These are phyloP conservation scores for Thereuonema tuberculata DNA, from an alignment of 1,140 invertebrate genomes.

Conservation along the genomic window DNA sequence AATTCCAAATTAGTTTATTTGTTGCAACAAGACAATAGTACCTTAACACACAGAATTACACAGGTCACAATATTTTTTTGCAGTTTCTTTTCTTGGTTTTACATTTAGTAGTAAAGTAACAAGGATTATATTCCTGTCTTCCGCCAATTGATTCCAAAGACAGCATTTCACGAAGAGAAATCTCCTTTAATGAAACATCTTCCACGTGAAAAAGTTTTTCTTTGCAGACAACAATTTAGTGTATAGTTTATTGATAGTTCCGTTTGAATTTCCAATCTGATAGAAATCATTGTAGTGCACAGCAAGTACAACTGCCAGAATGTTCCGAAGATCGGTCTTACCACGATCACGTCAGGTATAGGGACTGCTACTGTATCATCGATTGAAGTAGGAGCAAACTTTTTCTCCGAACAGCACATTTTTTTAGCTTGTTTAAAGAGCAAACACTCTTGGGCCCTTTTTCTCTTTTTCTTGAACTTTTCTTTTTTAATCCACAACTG, in stretches of 20 bases:
- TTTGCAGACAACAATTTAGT: too few species aligned
- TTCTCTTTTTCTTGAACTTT: neutral
- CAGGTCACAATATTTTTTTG: neutral
- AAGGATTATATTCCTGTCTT: neutral
- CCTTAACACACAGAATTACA: neutral
- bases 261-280: neutral
- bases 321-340: neutral
- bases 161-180: neutral
- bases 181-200: neutral
- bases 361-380: too few species aligned
- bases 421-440: neutral
- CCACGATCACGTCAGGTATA: neutral
- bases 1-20: neutral
- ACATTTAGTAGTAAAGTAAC: neutral
- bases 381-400: neutral
- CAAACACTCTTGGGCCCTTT: neutral
- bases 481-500: neutral
- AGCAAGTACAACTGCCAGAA: neutral
- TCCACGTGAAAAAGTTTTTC: too few species aligned
- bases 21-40: neutral
- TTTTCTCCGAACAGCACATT: neutral
- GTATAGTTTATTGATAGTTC: neutral
- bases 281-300: constrained; percentile 11
- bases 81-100: too few species aligned
- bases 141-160: neutral